phyloP scores from a whole-genome alignment of 2,888 invertebrate species.

The Pyrocoelia pectoralis region DNA sequence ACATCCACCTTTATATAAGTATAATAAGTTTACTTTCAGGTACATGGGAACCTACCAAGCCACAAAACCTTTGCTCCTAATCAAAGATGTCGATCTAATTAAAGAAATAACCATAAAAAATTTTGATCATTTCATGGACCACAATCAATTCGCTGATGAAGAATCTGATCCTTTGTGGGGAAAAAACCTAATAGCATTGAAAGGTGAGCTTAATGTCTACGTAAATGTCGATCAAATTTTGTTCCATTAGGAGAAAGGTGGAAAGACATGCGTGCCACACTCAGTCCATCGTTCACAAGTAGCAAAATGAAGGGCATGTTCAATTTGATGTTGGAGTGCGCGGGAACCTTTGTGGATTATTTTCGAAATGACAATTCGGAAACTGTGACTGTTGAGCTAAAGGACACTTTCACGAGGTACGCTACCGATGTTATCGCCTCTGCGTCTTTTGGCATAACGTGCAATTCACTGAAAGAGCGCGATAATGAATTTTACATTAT shows the following conservation, averaged over 20 bases:
- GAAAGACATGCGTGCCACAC: conserved; percentile 47
- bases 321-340: conserved; percentile 44
- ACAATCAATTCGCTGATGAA: conserved; percentile 42
- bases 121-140: conserved; percentile 24
- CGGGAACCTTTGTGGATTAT: conserved; percentile 41
- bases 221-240: neutral
- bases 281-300: conserved; percentile 50
- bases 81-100: conserved; percentile 66
- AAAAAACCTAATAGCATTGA: conserved; percentile 47
- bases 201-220: conserved; percentile 11
- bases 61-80: conserved; percentile 58
- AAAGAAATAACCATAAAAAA: conserved; percentile 66
- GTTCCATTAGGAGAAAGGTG: conserved; percentile 49
- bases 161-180: conserved; percentile 62
- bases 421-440: conserved; percentile 63
- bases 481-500: conserved; percentile 63
- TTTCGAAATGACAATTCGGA: conserved; percentile 29
- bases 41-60: conserved; percentile 47
- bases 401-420: conserved; percentile 59
- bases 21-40: too few relatives aligned
- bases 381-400: conserved; percentile 52
- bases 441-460: conserved; percentile 61
- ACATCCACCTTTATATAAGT: too few relatives aligned
- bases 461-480: conserved; percentile 61
- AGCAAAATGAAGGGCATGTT: conserved; percentile 51